Conservation (phyloP, 2,113 vertebrate species). For the Melospiza melodia region DNA sequence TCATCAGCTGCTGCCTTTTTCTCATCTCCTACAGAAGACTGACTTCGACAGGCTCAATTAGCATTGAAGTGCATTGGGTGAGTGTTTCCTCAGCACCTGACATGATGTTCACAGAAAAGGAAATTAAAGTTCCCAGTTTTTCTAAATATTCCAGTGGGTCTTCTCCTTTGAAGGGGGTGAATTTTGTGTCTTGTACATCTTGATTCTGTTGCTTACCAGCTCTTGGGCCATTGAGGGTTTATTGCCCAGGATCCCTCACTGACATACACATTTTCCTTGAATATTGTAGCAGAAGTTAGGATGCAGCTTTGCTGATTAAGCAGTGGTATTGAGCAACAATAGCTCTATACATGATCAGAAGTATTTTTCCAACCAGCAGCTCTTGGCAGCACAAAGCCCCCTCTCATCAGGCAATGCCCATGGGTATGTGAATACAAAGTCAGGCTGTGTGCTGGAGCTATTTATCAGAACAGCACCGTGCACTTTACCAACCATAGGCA, state of each 20-base stretch:
- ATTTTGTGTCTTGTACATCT: not conserved
- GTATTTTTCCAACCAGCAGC: conserved; percentile 46
- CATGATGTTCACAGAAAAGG: not conserved
- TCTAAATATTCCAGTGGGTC: not conserved
- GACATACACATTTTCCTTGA: not conserved
- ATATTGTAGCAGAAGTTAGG: not conserved
- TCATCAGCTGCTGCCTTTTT: not conserved
- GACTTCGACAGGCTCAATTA: not conserved
- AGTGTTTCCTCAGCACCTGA: not conserved
- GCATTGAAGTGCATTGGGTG: not conserved
- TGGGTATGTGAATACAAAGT: conserved; percentile 63
- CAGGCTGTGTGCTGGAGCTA: conserved; percentile 53
- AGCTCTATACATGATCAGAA: conserved; percentile 39
- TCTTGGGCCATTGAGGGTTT: not conserved
- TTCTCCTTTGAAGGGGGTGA: not conserved
- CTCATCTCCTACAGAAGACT: not conserved
- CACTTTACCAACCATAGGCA: not conserved
- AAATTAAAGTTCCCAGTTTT: not conserved
- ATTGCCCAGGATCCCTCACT: not conserved
- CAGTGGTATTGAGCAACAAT: conserved; percentile 21
- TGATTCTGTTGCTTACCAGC: not conserved
- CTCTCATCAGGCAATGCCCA: conserved; percentile 56
- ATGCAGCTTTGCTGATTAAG: not conserved
- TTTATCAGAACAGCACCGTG: conserved; percentile 45
- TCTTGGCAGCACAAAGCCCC: conserved; percentile 62